A percentile compares a stretch with the other conserved stretches of the same genome.
These are phyloP conservation scores for Passerculus sandwichensis DNA, from an alignment of 2,797 vertebrate species.

Conservation along the genomic window DNA sequence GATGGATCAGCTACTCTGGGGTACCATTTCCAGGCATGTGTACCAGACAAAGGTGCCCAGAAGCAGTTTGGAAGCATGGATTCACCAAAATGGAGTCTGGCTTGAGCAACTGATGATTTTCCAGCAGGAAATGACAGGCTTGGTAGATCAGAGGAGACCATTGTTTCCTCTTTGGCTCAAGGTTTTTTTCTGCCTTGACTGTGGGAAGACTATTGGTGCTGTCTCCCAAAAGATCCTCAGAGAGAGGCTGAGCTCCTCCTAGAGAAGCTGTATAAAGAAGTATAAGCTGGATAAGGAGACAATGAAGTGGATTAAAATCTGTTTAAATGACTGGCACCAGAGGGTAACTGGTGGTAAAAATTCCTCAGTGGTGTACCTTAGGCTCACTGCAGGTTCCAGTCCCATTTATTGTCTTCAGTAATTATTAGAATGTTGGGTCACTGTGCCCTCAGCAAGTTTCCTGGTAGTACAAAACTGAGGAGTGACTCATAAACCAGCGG, in stretches of 20 bases:
- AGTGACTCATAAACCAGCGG: fast-evolving
- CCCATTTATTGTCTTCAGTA: background rate
- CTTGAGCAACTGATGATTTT: background rate
- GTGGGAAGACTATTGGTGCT: background rate
- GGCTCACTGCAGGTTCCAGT: background rate
- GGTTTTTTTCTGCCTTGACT: background rate
- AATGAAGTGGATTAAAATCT: background rate
- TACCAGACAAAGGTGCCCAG: background rate
- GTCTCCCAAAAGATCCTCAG: fast-evolving
- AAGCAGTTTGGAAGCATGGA: background rate
- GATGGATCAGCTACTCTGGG: background rate
- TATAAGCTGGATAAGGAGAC: background rate
- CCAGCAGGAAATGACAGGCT: background rate
- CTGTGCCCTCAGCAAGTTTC: background rate
- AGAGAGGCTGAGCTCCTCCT: background rate
- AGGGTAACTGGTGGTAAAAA: background rate
- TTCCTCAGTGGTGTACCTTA: fast-evolving
- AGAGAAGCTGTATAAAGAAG: background rate
- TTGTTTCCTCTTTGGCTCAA: background rate
- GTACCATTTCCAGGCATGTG: background rate
- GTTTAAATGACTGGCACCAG: background rate
- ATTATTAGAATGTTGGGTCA: background rate
- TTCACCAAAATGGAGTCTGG: background rate
- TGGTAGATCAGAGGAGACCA: background rate
- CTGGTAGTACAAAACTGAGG: background rate